Percentiles rank a stretch among this genome's conserved stretches.
Conservation (phyloP, 2,113 vertebrate genomes). For the Fulica atra region DNA sequence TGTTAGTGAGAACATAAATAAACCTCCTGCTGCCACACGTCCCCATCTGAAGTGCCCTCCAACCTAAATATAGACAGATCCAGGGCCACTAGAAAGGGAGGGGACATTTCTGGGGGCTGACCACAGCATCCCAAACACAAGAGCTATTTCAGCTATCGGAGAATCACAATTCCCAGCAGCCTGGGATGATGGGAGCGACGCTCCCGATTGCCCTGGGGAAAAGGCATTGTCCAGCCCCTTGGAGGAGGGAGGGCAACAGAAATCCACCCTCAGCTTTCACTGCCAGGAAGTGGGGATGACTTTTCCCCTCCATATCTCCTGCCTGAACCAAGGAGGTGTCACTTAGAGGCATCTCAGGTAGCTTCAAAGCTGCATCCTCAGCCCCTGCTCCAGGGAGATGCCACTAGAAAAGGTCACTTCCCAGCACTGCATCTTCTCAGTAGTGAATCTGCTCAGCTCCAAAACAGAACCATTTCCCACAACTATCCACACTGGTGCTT, state of each 20-base stretch:
- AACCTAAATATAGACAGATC: not conserved
- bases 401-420: not conserved
- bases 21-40: accelerated
- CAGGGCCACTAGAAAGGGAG: not conserved
- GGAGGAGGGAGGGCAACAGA: not conserved
- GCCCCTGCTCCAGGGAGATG: no score
- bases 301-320: not conserved
- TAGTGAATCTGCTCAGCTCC: not conserved
- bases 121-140: accelerated
- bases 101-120: not conserved
- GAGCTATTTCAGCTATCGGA: not conserved
- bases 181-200: accelerated
- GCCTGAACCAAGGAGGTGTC: not conserved
- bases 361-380: not conserved
- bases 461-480: accelerated
- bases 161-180: not conserved
- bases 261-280: not conserved
- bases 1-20: not conserved
- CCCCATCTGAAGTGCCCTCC: not conserved
- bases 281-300: not conserved
- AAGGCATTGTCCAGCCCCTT: accelerated
- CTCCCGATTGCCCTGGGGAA: accelerated
- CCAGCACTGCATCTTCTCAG: not conserved
- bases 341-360: not conserved
- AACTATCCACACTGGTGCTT: accelerated